Percentiles rank a stretch among this genome's conserved stretches.
phyloP scores from a whole-genome alignment of 1,140 invertebrate species.

The Dendroctonus valens region DNA sequence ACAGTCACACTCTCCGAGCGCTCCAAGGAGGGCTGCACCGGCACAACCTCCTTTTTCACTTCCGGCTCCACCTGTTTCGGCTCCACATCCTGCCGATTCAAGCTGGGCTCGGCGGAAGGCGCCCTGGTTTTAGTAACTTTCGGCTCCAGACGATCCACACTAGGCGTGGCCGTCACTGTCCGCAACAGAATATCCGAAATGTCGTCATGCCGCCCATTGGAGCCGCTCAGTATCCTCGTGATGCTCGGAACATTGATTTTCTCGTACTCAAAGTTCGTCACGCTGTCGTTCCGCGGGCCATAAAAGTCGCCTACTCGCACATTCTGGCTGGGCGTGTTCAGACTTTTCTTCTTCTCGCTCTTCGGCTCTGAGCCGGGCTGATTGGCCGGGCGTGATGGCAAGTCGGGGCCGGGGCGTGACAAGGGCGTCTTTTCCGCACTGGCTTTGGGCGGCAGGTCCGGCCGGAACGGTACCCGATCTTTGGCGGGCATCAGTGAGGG shows the following conservation, averaged over 20 bases:
- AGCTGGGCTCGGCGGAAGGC: conserved; percentile 50
- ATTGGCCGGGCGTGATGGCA: conserved; percentile 34
- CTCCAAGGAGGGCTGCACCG: conserved; percentile 27
- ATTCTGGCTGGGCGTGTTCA: conserved; percentile 69
- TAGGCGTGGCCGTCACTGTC: conserved; percentile 64
- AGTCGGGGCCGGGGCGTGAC: conserved; percentile 19
- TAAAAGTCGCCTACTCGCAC: conserved; percentile 47
- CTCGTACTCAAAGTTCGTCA: conserved; percentile 49
- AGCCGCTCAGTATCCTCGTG: conserved; percentile 75
- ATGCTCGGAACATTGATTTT: conserved; percentile 57
- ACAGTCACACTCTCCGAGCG: conserved; percentile 45
- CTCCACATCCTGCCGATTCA: conserved; percentile 53
- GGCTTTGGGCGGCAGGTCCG: conserved; percentile 53
- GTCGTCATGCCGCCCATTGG: conserved; percentile 75
- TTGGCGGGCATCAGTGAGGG: conserved; percentile 73
- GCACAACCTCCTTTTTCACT: conserved; percentile 19
- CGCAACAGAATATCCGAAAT: conserved; percentile 70
- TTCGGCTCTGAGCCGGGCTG: conserved; percentile 35
- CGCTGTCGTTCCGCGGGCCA: conserved; percentile 42
- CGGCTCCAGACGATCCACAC: conserved; percentile 49
- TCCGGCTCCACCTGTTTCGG: conserved; percentile 4
- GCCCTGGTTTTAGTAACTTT: conserved; percentile 44
- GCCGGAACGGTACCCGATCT: conserved; percentile 76
- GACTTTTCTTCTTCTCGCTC: conserved; percentile 62
- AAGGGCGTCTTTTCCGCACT: conserved; percentile 42